These are phyloP conservation scores for Apteryx owenii DNA, from an alignment of 2,113 vertebrate species.

Conservation along the genomic window DNA sequence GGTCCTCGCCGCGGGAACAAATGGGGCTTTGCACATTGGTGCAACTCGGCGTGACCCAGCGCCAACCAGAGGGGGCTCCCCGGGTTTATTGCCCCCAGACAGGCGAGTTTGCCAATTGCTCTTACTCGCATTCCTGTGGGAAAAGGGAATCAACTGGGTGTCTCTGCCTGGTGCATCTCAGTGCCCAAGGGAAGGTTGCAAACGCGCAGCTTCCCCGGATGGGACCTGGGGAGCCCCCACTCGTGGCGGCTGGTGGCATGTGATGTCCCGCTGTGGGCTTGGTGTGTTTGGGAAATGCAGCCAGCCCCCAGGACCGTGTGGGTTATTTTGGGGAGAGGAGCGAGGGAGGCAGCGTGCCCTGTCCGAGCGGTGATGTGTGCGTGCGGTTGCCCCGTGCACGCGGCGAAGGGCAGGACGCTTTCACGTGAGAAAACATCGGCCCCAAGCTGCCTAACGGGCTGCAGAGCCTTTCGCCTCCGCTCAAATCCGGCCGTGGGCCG, in stretches of 20 bases:
- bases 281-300: fast-evolving
- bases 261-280: not conserved
- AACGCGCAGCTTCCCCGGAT: fast-evolving
- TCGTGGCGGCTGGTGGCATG: not conserved
- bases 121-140: conserved; percentile 64
- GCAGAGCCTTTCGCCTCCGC: not conserved
- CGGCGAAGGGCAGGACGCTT: not conserved
- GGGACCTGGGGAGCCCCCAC: not conserved
- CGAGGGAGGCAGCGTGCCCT: fast-evolving
- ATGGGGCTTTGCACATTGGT: conserved; percentile 32
- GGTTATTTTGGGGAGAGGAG: not conserved
- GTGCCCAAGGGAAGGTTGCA: fast-evolving
- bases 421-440: too few relatives aligned
- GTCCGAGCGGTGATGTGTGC: too few relatives aligned
- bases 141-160: conserved; percentile 35
- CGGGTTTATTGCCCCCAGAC: conserved; percentile 76
- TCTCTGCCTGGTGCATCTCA: not conserved
- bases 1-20: not conserved
- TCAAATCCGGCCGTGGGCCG: not conserved
- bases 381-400: not conserved
- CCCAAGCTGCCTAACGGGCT: not conserved
- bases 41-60: conserved; percentile 58
- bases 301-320: fast-evolving
- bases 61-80: not conserved
- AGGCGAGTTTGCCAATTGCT: conserved; percentile 75